These are phyloP conservation scores for Axis porcinus DNA, from an alignment of 2,113 vertebrate genomes.

Conservation along the genomic window DNA sequence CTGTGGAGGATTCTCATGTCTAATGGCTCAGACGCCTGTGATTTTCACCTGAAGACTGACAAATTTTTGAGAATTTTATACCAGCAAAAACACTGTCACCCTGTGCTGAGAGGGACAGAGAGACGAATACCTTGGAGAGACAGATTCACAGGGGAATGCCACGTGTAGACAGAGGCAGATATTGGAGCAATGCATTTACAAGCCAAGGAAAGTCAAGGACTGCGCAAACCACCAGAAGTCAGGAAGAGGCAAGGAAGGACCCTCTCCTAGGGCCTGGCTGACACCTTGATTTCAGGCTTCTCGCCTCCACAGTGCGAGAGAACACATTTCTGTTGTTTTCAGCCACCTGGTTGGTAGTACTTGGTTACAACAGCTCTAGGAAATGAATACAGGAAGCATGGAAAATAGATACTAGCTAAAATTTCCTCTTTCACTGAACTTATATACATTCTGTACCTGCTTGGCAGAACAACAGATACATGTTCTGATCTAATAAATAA, in stretches of 20 bases:
- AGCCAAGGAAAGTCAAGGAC: background rate
- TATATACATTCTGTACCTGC: background rate
- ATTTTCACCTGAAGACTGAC: background rate
- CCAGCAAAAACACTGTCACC: background rate
- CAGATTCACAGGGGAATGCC: background rate
- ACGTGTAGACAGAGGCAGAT: background rate
- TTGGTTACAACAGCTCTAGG: background rate
- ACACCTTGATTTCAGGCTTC: slow-evolving; percentile 8
- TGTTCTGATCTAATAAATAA: background rate
- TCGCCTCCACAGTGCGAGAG: background rate
- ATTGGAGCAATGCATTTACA: background rate
- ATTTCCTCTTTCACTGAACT: background rate
- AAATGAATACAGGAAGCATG: background rate
- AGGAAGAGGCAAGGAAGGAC: background rate
- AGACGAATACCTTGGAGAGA: background rate
- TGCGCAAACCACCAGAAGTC: background rate
- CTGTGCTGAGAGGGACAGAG: background rate
- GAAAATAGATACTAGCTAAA: background rate
- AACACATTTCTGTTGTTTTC: background rate
- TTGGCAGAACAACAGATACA: background rate
- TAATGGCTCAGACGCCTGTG: background rate
- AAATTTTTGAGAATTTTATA: background rate
- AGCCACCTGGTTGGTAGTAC: background rate
- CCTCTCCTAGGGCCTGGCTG: background rate
- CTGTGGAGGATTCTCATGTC: background rate